Conservation (phyloP, 35 echinoderm and acorn worm species). For the Ptychodera flava region DNA sequence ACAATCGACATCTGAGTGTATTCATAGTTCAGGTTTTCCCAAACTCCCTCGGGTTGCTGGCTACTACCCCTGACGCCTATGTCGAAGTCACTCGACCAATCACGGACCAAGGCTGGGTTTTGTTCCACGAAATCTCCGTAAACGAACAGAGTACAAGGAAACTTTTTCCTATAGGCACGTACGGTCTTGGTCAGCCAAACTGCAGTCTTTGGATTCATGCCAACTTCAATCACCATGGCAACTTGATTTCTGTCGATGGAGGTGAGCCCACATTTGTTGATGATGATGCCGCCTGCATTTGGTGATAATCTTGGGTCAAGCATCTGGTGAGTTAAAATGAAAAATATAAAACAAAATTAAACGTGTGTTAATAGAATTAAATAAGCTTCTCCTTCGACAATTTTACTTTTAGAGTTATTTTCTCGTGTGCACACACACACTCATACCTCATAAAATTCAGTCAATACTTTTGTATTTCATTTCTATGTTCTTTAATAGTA, state of each 20-base stretch:
- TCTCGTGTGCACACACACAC: too few relatives aligned
- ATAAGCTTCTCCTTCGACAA: too few relatives aligned
- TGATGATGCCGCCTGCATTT: neutral
- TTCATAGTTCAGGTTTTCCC: neutral
- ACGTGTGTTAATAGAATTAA: too few relatives aligned
- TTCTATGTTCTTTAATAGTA: too few relatives aligned
- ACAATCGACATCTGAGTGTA: neutral
- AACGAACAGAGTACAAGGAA: neutral
- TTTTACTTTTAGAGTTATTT: too few relatives aligned
- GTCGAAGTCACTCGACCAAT: neutral
- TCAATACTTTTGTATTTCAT: too few relatives aligned
- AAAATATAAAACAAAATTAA: too few relatives aligned
- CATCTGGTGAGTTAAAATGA: too few relatives aligned
- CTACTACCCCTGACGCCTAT: neutral
- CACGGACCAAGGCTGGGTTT: neutral
- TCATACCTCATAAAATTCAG: too few relatives aligned
- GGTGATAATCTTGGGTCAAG: neutral
- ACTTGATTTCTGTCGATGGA: neutral
- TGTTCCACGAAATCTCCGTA: neutral
- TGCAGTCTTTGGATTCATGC: neutral
- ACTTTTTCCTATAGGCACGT: neutral
- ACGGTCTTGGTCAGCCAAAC: neutral
- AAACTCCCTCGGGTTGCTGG: neutral
- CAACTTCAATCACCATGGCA: neutral
- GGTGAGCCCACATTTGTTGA: neutral